A percentile compares a stretch with the other conserved stretches of the same genome.
Conservation (phyloP, 2,113 vertebrate species). For the Tylochromis polylepis region DNA sequence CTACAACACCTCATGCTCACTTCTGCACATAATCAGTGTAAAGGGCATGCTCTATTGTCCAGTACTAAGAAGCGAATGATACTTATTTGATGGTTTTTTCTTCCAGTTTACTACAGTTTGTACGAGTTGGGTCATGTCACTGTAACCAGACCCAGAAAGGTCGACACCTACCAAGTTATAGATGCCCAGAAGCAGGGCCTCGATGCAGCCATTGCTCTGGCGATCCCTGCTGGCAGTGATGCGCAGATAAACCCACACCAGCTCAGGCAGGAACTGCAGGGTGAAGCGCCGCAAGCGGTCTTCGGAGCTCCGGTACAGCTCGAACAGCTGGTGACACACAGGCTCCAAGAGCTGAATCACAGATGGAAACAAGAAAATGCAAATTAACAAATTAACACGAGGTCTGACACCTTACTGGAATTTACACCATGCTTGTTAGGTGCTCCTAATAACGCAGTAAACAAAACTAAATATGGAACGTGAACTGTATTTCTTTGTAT, state of each 20-base stretch:
- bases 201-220: conserved; percentile 96
- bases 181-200: conserved; percentile 93
- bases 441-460: neutral
- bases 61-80: neutral
- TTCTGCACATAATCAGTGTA: neutral
- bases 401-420: neutral
- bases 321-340: conserved; percentile 96
- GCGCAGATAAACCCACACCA: conserved; percentile 94
- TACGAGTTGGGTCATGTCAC: neutral
- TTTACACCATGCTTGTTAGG: neutral
- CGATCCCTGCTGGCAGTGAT: conserved; percentile 89
- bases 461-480: neutral
- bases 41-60: neutral
- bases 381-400: neutral
- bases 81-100: neutral
- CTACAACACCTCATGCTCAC: neutral
- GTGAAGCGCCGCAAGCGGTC: conserved; percentile 92
- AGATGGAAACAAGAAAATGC: neutral
- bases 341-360: conserved; percentile 88
- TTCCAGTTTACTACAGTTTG: neutral
- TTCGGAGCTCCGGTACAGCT: conserved; percentile 93
- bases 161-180: conserved; percentile 89
- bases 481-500: neutral
- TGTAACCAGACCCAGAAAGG: neutral
- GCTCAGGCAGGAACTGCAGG: conserved; percentile 91